Base-by-base conservation (phyloP, 2,113 vertebrate genomes). In the Salvator merianae region DNA sequence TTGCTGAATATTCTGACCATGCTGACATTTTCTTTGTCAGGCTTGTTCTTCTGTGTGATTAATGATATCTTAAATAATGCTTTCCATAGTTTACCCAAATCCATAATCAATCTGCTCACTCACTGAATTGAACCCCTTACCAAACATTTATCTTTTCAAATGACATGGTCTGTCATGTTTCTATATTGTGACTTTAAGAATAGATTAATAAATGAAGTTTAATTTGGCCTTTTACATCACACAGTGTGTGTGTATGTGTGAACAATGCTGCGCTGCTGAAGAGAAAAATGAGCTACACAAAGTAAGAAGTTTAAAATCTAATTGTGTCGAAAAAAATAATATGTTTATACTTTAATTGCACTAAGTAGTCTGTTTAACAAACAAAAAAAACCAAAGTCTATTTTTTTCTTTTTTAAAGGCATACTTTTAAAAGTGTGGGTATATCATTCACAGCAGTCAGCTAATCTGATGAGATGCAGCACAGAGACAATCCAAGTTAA, bases 401-500 rank as follows among this genome's bases (percentile, higher is more conserved):
- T 28, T 74, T 16, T 3, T 79, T 34, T 18, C 20, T 7, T 69
- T 68, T 77, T 43, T 76, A 36, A 65, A 77, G 83, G n/a, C 83
- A 30, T 28, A 50, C 66, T n/a, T 62, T 6, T 12, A 32, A 43
- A 20, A 16, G 74, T 22, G 79, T 6, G 7, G 47, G 1, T 24
- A 43, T 0, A 1, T 81, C 84, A 77, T 76, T 79, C 75, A 86
- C 88, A 79, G 78, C 88, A 92, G 77, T 24, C 76, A 86, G 85
- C 73, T 75, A 81, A 84, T 90, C 30, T 62, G 32, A 80, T 47
- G 63, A 79, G 77, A 88, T 70, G 74, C 2, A 77, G 1, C 85
- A 77, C 72, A 86, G 85, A 88, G 84, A 34, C 78, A 86, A 91
- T n/a, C 75, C 79, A 50, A 87, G 53, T 50, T 75, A 87, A 86